These are phyloP conservation scores for Octopus bimaculoides DNA, from an alignment of 1,140 invertebrate genomes.

Conservation along the genomic window DNA sequence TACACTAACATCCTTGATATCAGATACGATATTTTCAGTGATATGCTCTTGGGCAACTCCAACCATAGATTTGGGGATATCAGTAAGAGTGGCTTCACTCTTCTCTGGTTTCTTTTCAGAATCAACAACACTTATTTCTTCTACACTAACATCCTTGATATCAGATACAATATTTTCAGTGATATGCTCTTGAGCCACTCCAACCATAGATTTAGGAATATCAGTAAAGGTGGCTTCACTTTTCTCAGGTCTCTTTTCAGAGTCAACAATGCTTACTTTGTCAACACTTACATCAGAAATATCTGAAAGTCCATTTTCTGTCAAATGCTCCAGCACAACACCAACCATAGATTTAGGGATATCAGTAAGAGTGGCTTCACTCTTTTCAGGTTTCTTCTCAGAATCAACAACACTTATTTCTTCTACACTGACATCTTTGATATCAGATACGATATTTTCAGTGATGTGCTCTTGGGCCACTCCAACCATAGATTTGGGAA, in stretches of 20 bases:
- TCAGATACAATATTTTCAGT: background rate
- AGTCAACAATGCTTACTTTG: too few species aligned
- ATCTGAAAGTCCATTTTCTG: background rate
- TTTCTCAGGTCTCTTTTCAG: background rate
- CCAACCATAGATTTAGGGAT: background rate
- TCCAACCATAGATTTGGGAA: background rate
- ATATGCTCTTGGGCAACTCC: slow-evolving; percentile 6
- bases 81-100: background rate
- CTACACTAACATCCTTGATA: too few species aligned
- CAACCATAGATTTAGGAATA: background rate
- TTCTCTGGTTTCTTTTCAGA: too few species aligned
- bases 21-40: background rate
- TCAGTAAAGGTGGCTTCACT: background rate
- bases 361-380: too few species aligned
- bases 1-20: background rate
- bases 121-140: too few species aligned
- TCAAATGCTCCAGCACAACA: background rate
- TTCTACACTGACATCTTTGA: background rate
- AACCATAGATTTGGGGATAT: background rate
- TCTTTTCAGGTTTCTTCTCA: background rate
- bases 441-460: background rate
- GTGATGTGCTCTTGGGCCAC: background rate
- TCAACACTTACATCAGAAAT: background rate
- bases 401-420: background rate
- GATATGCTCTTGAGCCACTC: slow-evolving; percentile 2